Conservation (phyloP, 37 sponge, comb jelly and placozoan species). For the Aplysina aerophoba region DNA sequence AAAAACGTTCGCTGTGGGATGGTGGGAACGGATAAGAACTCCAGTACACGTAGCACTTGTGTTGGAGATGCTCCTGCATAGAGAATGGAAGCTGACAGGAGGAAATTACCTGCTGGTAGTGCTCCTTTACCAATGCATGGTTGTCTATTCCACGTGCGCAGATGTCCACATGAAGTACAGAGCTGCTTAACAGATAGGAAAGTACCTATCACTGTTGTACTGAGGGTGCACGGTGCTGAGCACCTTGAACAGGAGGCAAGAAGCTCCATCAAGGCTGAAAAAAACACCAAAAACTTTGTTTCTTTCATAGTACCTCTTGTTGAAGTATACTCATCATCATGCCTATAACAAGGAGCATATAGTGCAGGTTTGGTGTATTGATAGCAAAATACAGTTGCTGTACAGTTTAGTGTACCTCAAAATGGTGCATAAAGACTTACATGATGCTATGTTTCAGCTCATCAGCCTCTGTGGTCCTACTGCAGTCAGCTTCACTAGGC, state of each 20-base stretch:
- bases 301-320: not conserved
- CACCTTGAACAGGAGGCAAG: conserved; percentile 29
- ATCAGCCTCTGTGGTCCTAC: no score
- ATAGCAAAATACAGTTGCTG: no score
- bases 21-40: conserved; percentile 11
- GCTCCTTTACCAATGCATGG: conserved; percentile 9
- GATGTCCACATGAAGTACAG: conserved; percentile 28
- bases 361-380: no score
- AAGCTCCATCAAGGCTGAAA: conserved; percentile 25
- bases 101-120: conserved; percentile 45
- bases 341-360: no score
- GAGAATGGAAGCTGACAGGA: conserved; percentile 45
- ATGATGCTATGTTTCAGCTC: no score
- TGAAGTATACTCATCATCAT: no score
- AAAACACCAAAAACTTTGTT: conserved; percentile 36
- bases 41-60: conserved; percentile 39
- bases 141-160: conserved; percentile 47
- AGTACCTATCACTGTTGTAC: conserved; percentile 26
- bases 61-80: conserved; percentile 57
- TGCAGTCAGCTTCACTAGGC: no score
- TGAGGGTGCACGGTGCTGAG: not conserved
- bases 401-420: no score
- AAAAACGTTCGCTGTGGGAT: conserved; percentile 53
- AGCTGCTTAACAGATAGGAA: conserved; percentile 23
- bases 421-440: no score